Conservation (phyloP, 2,888 invertebrate genomes). For the Syrphus vitripennis region DNA sequence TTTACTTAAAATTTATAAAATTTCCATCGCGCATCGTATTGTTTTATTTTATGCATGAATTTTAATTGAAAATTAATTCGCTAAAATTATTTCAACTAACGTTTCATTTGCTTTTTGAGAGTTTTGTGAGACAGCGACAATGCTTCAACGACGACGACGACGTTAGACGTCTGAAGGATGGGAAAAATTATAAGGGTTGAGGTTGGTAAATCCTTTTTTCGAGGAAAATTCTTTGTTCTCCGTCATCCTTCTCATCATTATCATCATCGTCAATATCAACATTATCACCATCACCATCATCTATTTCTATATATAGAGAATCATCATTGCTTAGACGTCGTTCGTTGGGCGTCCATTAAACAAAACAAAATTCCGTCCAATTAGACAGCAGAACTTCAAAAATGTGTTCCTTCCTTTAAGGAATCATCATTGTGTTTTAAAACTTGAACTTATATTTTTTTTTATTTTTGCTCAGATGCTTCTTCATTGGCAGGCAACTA, state of each 20-base stretch:
- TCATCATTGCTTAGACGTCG: too few species aligned
- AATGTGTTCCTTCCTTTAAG: constrained; percentile 22
- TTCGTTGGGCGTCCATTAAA: constrained; percentile 41
- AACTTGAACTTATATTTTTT: neutral
- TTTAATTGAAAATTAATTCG: constrained; percentile 70
- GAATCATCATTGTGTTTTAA: constrained; percentile 12
- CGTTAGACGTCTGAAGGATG: neutral
- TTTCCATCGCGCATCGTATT: constrained; percentile 5
- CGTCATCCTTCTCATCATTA: neutral
- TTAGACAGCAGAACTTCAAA: constrained; percentile 50
- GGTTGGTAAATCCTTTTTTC: constrained; percentile 2
- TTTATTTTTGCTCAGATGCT: neutral
- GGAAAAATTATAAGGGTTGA: neutral
- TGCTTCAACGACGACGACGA: neutral
- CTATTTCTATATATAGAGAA: neutral
- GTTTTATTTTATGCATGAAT: constrained; percentile 60
- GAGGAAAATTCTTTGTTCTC: neutral
- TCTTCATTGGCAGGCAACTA: neutral
- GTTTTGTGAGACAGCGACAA: neutral
- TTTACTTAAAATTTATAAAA: constrained; percentile 8
- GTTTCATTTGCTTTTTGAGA: constrained; percentile 45
- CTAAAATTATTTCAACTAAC: constrained; percentile 65
- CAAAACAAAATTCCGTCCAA: constrained; percentile 50
- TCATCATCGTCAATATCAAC: neutral
- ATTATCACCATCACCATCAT: neutral